Evolutionary conservation across 2,113 vertebrate species (phyloP).

Genomic region (Serinus canaria): DNA sequence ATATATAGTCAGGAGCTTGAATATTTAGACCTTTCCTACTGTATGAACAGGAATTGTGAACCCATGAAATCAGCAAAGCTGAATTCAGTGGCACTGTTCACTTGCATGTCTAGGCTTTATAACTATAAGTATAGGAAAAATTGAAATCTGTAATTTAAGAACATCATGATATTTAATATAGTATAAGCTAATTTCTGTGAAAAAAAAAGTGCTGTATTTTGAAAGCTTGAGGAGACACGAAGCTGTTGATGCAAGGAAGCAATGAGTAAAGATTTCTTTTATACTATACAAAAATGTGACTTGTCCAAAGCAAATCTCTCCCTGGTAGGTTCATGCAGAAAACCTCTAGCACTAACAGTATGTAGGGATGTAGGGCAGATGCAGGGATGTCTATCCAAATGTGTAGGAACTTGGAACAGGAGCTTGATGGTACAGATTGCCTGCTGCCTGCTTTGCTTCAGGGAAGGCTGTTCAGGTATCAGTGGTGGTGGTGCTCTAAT

Average conservation of each 20-base stretch:
- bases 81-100: not conserved
- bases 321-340: not conserved
- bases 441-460: not conserved
- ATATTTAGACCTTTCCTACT: not conserved
- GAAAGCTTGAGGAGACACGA: not conserved
- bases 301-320: not conserved
- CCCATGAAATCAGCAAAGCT: not conserved
- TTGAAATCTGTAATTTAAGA: not conserved
- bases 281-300: not conserved
- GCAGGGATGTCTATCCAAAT: not conserved
- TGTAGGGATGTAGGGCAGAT: not conserved
- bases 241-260: not conserved
- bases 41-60: not conserved
- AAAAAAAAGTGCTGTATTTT: not conserved
- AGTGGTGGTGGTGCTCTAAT: not conserved
- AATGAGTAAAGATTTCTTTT: not conserved
- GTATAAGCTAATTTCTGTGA: not conserved
- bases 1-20: not conserved
- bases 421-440: not conserved
- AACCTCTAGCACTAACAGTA: not conserved
- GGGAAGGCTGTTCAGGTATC: not conserved
- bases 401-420: not conserved
- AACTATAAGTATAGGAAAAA: not conserved
- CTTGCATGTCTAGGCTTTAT: not conserved
- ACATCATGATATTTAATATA: not conserved